Conservation (phyloP, 2,888 invertebrate species). For the Mallateleia sp. region DNA sequence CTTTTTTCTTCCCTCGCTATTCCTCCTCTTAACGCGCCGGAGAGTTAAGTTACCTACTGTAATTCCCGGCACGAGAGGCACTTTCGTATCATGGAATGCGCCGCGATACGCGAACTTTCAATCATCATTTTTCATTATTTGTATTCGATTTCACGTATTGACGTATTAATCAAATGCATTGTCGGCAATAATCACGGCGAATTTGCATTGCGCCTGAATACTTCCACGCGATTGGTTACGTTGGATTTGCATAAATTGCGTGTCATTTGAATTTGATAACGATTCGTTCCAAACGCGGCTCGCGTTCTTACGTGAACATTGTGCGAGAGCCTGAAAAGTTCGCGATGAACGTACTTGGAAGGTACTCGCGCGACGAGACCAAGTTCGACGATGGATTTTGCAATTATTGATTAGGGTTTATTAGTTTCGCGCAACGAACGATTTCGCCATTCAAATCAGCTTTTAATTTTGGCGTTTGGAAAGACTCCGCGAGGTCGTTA, state of each 20-base stretch:
- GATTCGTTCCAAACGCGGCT: constrained; percentile 35
- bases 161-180: constrained; percentile 56
- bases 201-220: constrained; percentile 60
- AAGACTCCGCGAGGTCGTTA: not conserved
- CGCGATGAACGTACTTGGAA: constrained; percentile 33
- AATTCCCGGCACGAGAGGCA: not conserved
- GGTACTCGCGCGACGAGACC: not conserved
- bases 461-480: constrained; percentile 35
- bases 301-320: constrained; percentile 53
- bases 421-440: not conserved
- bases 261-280: constrained; percentile 63
- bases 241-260: constrained; percentile 61
- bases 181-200: constrained; percentile 33
- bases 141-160: constrained; percentile 51
- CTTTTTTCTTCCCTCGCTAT: constrained; percentile 19
- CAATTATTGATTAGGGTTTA: constrained; percentile 17
- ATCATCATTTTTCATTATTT: constrained; percentile 64
- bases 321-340: constrained; percentile 41
- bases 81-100: constrained; percentile 27
- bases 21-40: constrained; percentile 5
- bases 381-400: constrained; percentile 26
- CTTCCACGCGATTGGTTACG: constrained; percentile 53
- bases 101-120: constrained; percentile 45
- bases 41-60: not conserved
- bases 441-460: constrained; percentile 21